Base-by-base conservation (phyloP, 2,888 invertebrate genomes). In the Onchidella celtica region DNA sequence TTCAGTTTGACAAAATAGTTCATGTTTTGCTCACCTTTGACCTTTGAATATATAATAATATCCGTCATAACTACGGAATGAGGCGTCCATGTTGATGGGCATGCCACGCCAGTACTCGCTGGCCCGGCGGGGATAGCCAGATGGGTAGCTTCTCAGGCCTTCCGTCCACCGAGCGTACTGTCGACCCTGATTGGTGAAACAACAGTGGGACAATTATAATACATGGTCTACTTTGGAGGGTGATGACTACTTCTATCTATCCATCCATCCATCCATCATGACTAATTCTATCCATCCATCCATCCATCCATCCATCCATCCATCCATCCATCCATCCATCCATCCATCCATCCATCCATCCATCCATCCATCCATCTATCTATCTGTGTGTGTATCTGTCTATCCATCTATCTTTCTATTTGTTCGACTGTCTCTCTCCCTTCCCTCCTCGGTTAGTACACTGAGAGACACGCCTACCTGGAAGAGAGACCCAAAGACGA, bases 21-120 rank as follows among this genome's bases (percentile, higher is more conserved):
- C n/a, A n/a, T n/a, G 9, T 47, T 47, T 17, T 11, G 47, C n/a
- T 36, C 11, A 40, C 29, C 68, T 65, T n/a, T 40, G 40, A 34
- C 32, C 24, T 69, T 89, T 90, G 83, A 90, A 90, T 85, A 90
- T 87, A 78, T 89, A 90, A 0, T 87, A 87, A 14, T 79, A 70
- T 0, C 89, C 79, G 40, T 86, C 84, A 0, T 61, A 82, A 61
- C 85, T 87, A 72, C 85, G 82, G 27, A 90, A 82, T 3, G 89
- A 87, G 0, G 88, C 90, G 79, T 88, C 90, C 2, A 87, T 82
- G 38, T 88, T 86, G 0, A 81, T 79, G 6, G 90, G 87, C 2
- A 90, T 70, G 0, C 89, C 89, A 1, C 84, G 85, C 88, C 89
- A 91, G 38, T 83, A 79, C 2, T 73, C 36, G 0, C 77, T 65